These are phyloP conservation scores for Holothuria scabra DNA, from an alignment of 53 echinoderm and acorn worm species.

Conservation along the genomic window DNA sequence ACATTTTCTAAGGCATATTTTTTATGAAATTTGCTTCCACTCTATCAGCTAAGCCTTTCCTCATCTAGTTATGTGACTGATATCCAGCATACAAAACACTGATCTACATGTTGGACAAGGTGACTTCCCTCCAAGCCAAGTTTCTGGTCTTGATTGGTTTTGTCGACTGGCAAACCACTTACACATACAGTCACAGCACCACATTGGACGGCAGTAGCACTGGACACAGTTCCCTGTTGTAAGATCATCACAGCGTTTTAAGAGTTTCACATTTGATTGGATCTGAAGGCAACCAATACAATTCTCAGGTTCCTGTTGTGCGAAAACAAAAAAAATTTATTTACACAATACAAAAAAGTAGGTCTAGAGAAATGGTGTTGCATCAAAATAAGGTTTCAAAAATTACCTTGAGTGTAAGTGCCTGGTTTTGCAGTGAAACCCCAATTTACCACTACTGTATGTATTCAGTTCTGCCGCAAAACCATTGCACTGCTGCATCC, in stretches of 20 bases:
- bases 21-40: neutral
- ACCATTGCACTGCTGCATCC: too few relatives aligned
- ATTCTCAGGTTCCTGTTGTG: constrained; percentile 65
- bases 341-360: neutral
- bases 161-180: constrained; percentile 97
- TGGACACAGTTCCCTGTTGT: constrained; percentile 78
- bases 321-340: neutral
- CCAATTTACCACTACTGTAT: too few relatives aligned
- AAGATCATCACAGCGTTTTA: constrained; percentile 73
- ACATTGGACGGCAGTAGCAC: constrained; percentile 96
- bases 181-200: constrained; percentile 95
- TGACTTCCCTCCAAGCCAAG: constrained; percentile 82
- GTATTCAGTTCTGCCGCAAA: too few relatives aligned
- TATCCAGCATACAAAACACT: constrained; percentile 90
- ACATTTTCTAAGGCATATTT: too few relatives aligned
- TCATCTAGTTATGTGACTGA: constrained; percentile 52
- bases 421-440: too few relatives aligned
- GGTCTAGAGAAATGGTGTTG: too few relatives aligned
- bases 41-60: neutral
- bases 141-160: constrained; percentile 76
- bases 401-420: too few relatives aligned
- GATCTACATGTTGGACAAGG: constrained; percentile 93
- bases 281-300: constrained; percentile 92
- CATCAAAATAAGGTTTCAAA: too few relatives aligned
- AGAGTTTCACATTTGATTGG: constrained; percentile 77